Evolutionary conservation across 2,113 vertebrate genomes (phyloP).

Genomic region (Climacteris rufus): DNA sequence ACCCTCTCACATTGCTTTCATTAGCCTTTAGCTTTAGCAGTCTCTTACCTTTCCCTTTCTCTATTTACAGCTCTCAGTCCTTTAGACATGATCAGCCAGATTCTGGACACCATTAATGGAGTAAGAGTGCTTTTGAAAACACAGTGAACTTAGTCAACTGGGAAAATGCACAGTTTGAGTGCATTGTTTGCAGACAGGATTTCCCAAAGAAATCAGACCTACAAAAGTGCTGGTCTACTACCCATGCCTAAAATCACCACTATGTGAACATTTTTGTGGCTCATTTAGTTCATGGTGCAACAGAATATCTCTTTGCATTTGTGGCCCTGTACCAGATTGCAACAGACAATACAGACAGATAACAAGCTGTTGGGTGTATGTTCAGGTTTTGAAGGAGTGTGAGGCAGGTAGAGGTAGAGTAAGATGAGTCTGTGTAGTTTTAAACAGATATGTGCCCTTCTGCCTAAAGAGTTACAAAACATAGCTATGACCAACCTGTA

Average conservation of each 20-base stretch:
- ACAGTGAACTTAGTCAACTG: background rate
- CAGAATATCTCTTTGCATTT: background rate
- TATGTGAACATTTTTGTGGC: background rate
- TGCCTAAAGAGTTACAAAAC: background rate
- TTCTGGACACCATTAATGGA: background rate
- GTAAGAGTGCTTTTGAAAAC: background rate
- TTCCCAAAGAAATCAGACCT: background rate
- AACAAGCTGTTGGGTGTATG: background rate
- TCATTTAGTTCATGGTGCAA: background rate
- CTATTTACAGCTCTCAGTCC: background rate
- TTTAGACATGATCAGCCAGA: background rate
- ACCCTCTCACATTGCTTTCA: constrained; percentile 11
- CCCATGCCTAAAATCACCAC: background rate
- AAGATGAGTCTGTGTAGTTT: background rate
- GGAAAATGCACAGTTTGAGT: background rate
- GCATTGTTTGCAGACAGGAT: background rate
- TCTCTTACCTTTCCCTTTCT: background rate
- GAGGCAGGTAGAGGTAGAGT: background rate
- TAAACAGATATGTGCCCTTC: background rate
- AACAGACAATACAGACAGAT: background rate
- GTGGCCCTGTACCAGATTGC: background rate
- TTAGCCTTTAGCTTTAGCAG: background rate
- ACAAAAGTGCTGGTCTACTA: background rate
- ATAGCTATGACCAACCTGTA: background rate
- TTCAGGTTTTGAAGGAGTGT: background rate